These are phyloP conservation scores for Atopsyche davidsoni DNA, from an alignment of 1,140 invertebrate genomes.

Conservation along the genomic window DNA sequence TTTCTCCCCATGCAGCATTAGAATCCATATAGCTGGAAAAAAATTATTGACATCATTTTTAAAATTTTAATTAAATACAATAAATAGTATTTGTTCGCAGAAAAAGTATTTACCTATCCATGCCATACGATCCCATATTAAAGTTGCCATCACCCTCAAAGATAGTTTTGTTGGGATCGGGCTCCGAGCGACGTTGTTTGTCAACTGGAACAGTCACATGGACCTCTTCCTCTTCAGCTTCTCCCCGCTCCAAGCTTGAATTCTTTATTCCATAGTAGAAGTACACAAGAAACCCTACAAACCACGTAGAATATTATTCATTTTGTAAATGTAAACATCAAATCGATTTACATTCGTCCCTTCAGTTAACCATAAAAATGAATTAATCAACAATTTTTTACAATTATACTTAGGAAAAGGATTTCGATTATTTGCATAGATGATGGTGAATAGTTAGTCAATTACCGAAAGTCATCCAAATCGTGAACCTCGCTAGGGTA, in stretches of 20 bases:
- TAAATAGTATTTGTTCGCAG: constrained; percentile 11
- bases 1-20: constrained; percentile 36
- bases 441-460: neutral
- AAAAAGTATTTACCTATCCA: constrained; percentile 17
- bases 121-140: constrained; percentile 25
- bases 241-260: constrained; percentile 65
- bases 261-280: constrained; percentile 90
- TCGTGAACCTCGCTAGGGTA: constrained; percentile 82
- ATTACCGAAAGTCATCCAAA: constrained; percentile 85
- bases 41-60: constrained; percentile 1
- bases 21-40: constrained; percentile 38
- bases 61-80: constrained; percentile 12
- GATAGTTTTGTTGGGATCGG: constrained; percentile 45
- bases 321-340: neutral
- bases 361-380: neutral
- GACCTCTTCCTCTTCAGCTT: constrained; percentile 50
- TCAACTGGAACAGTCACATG: constrained; percentile 39
- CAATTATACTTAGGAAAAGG: constrained; percentile 4
- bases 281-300: constrained; percentile 75
- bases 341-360: too few species aligned
- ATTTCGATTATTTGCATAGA: neutral
- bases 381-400: neutral
- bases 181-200: constrained; percentile 36
- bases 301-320: constrained; percentile 4
- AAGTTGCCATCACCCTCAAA: constrained; percentile 42